Percentiles rank a stretch among this genome's conserved stretches.
phyloP scores from a whole-genome alignment of 1,140 invertebrate species.

The Oncopeltus fasciatus region DNA sequence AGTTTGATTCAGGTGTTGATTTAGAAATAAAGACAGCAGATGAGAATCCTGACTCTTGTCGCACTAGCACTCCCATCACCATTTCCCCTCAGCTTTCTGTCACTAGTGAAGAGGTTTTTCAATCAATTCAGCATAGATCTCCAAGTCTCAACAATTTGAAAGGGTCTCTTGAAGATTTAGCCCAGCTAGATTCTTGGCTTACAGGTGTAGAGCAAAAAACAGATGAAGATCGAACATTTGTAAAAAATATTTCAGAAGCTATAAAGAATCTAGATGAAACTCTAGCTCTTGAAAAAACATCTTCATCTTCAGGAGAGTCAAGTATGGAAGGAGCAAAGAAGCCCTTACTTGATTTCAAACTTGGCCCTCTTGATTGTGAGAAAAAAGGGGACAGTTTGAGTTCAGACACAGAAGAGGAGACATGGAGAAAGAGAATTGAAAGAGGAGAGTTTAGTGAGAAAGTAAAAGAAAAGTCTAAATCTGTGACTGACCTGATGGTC shows the following conservation, averaged over 20 bases:
- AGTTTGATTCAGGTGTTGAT: slow-evolving; percentile 26
- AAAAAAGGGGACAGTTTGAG: slow-evolving; percentile 30
- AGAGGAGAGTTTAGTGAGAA: slow-evolving; percentile 49
- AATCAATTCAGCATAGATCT: slow-evolving; percentile 22
- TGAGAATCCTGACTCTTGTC: slow-evolving; percentile 17
- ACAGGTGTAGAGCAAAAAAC: slow-evolving; percentile 40
- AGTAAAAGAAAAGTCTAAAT: slow-evolving; percentile 53
- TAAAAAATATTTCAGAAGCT: slow-evolving; percentile 44
- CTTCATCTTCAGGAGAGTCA: slow-evolving; percentile 35
- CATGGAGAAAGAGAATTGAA: slow-evolving; percentile 45
- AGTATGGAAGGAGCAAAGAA: slow-evolving; percentile 36
- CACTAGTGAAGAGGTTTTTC: slow-evolving; percentile 15
- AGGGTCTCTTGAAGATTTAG: slow-evolving; percentile 25
- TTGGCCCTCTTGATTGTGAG: slow-evolving; percentile 22
- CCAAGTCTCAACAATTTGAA: slow-evolving; percentile 40
- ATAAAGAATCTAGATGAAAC: slow-evolving; percentile 48
- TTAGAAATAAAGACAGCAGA: slow-evolving; percentile 19
- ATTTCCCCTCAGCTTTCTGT: slow-evolving; percentile 24
- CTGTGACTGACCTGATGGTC: slow-evolving; percentile 58
- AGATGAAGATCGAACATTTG: slow-evolving; percentile 36
- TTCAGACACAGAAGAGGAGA: slow-evolving; percentile 51
- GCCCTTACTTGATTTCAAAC: slow-evolving; percentile 26
- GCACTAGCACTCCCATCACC: slow-evolving; percentile 13
- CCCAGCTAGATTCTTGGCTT: slow-evolving; percentile 38
- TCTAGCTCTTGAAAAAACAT: slow-evolving; percentile 43